phyloP scores from a whole-genome alignment of 2,797 vertebrate species.

The Nothura maculosa region DNA sequence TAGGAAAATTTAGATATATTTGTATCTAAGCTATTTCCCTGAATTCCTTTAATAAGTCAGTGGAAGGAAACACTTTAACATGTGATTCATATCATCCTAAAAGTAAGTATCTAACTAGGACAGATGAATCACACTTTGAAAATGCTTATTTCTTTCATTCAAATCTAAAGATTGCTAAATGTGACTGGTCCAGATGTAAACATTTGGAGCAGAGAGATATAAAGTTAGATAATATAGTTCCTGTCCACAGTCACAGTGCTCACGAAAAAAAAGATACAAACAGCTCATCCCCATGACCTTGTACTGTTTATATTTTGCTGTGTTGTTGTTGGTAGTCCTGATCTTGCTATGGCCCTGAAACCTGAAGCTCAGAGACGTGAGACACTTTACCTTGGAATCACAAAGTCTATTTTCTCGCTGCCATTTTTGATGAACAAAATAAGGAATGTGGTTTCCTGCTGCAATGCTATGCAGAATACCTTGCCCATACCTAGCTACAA shows the following conservation, averaged over 20 bases:
- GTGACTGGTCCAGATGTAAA: not conserved
- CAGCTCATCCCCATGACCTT: not conserved
- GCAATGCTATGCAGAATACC: conserved; percentile 22
- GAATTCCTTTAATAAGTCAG: not conserved
- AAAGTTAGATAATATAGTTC: not conserved
- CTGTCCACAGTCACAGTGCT: not conserved
- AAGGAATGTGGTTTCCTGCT: conserved; percentile 20
- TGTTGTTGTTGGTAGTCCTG: not conserved
- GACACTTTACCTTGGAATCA: conserved; percentile 32
- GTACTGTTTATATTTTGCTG: not conserved
- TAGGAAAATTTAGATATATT: not conserved
- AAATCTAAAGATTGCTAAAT: not conserved
- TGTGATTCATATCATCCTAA: not conserved
- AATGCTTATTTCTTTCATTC: not conserved
- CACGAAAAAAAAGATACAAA: not conserved
- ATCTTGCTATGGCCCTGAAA: not conserved
- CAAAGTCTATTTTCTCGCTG: conserved; percentile 31
- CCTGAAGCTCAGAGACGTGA: conserved; percentile 10
- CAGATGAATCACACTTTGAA: not conserved
- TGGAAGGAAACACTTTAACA: not conserved
- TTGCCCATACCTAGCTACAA: conserved; percentile 8
- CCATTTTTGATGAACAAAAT: conserved; percentile 29
- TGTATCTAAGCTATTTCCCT: not conserved
- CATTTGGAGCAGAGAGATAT: not conserved
- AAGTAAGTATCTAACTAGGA: not conserved